Evolutionary conservation across 2,113 vertebrate species (phyloP).

Genomic region (Ovis aries): ARS-UI_Ramb_v3.0 NC_056066.1:57228501-57229000

Average conservation of each 20-base stretch:
- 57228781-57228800: not conserved
- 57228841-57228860: not conserved
- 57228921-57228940: not conserved
- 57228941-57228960: not conserved
- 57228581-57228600: not conserved
- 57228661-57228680: not conserved
- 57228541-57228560: not conserved
- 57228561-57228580: not conserved
- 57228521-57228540: not conserved
- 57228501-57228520: not conserved
- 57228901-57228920: conserved; percentile 16
- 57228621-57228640: not conserved
- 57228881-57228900: not conserved
- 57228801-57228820: conserved; percentile 17
- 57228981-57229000: not conserved
- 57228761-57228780: conserved; percentile 5
- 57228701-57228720: not conserved
- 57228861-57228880: not conserved
- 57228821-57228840: conserved; percentile 7
- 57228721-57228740: not conserved
- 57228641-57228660: too few species aligned
- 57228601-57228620: not conserved
- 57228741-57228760: not conserved
- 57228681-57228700: not conserved
- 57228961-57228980: not conserved